Evolutionary conservation across 1,140 invertebrate species (phyloP), one percentile per base, ranked within the genome.

Genomic region (Piezodorus guildinii): DNA sequence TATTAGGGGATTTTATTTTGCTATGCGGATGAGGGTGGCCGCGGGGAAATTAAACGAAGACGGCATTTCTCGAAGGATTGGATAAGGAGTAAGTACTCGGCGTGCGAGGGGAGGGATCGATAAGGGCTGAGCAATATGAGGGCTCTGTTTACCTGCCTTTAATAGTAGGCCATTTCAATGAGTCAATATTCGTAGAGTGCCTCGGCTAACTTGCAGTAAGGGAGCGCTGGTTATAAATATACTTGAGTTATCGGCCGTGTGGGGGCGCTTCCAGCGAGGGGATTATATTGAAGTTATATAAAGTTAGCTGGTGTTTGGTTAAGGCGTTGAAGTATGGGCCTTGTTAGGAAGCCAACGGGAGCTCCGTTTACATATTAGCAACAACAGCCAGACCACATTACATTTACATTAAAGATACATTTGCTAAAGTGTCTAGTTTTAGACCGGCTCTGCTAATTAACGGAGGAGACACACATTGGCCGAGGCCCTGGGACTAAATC

Each of bases 331-430:
- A 62, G 61, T 62, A 62, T 49, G 43, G 43, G 44, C 12, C 15
- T 27, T 44, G 25, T 45, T 43, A 17, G 59, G 59, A 19, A 23
- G 34, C n/a, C 21, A 19, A 49, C 46, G n/a, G n/a, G n/a, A 21
- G 46, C 46, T 49, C 46, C 34, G 34, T 34, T 62, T 49, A 62
- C 61, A 62, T 62, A 62, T 62, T 62, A 62, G 61, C 61, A 16
- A 19, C 45, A 62, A 45, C 43, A 62, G n/a, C 21, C 39, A 16
- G 19, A 23, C 58, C 15, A 60, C 64, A 65, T 65, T 65, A 65
- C 64, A 65, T 61, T 65, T 65, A 65, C 64, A 65, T 65, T 65
- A 61, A 65, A 65, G 58, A 65, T 65, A 65, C 64, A 65, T 65
- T 65, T 65, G 56, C 34, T 61, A 60, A 65, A 65, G 64, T 65